Percentiles rank a stretch among this genome's conserved stretches.
These are phyloP conservation scores for Gallinago paraguaiae DNA, from an alignment of 2,113 vertebrate species.

Conservation along the genomic window DNA sequence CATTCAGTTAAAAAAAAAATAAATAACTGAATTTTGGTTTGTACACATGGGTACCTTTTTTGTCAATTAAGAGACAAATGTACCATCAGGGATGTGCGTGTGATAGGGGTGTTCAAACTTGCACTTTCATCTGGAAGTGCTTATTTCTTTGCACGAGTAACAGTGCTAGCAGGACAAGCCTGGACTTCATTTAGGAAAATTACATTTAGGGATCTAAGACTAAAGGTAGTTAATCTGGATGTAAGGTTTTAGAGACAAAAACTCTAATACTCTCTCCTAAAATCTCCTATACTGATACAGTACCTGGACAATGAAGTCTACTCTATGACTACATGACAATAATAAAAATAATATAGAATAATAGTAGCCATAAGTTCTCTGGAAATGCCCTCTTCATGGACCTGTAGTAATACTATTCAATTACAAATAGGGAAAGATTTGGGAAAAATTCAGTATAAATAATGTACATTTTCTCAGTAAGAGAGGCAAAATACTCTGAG, in stretches of 20 bases:
- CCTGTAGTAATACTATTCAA: background rate
- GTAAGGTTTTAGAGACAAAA: background rate
- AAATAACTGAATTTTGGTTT: background rate
- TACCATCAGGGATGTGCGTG: rapidly evolving
- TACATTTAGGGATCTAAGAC: background rate
- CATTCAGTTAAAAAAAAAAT: background rate
- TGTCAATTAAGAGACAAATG: background rate
- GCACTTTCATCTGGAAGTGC: background rate
- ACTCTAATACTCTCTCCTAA: too few species aligned
- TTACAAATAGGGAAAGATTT: background rate
- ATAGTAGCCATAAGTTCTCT: background rate
- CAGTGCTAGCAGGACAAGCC: background rate
- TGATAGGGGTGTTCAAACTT: background rate
- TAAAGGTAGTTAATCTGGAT: background rate
- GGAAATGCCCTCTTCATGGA: background rate
- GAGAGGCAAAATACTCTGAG: background rate
- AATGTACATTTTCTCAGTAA: background rate
- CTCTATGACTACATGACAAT: background rate
- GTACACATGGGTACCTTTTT: background rate
- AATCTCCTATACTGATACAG: background rate
- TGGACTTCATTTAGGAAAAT: background rate
- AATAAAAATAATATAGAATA: background rate
- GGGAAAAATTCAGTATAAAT: background rate
- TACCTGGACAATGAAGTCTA: background rate
- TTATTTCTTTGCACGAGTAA: background rate